Base-by-base conservation (phyloP, 2,113 vertebrate genomes). In the Etheostoma cragini region DNA sequence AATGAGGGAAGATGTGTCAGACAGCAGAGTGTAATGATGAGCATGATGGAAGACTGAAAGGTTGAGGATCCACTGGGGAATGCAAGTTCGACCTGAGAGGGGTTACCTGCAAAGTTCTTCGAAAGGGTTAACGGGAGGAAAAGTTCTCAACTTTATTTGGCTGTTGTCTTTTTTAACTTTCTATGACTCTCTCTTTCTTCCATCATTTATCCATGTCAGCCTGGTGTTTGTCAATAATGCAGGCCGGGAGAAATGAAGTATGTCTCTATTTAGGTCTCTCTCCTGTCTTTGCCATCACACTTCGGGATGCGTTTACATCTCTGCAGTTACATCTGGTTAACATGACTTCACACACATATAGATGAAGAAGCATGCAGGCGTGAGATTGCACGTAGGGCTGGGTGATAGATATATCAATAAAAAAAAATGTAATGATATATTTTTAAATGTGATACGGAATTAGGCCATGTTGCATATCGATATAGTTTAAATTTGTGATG, bases 1-100 rank as follows among this genome's bases (percentile, higher is more conserved):
- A 73, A 74, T 72, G 72, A 72, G 58, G 61, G 14, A 12, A 60
- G 70, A 73, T 7, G 57, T 76, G 74, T 76, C 73, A 88, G 38
- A 77, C 64, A 13, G 26, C 42, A 21, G 5, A 46, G 24, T 68
- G 46, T 26, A 77, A 70, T 6, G 8, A 76, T 53, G 30, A 70
- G 49, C 21, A 70, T 76, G 54, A 76, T 69, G 26, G 57, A 73
- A 67, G 68, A 73, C 42, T 63, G 72, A 80, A 61, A 62, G 47
- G 57, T 54, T 58, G 33, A 56, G 17, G 61, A 66, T 69, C 58
- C 78, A 64, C 58, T 38, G 17, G 61, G 68, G 65, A 64, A 72
- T 77, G 73, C 33, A 57, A 30, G 30, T 88, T 47, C 69, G 22
- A 83, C 57, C 72, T 73, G 35, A 80, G 1, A 26, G 8, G 38